These are phyloP conservation scores for Morpho deidamia DNA, from an alignment of 2,888 invertebrate species.

Conservation along the genomic window DNA sequence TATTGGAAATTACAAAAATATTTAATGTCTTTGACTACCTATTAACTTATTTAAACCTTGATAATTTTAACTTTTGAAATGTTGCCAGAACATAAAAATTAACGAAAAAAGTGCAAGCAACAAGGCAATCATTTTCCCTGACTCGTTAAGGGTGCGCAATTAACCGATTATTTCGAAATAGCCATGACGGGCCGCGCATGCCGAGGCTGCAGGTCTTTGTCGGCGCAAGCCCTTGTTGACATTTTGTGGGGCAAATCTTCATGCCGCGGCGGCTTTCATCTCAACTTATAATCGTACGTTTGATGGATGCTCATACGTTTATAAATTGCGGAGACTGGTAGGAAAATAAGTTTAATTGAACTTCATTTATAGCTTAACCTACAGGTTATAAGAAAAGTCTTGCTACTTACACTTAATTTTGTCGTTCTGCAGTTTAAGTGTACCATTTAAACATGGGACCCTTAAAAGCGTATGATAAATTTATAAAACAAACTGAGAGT, in stretches of 20 bases:
- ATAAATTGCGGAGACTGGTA: conserved; percentile 26
- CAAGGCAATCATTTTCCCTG: conserved; percentile 30
- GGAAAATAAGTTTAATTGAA: conserved; percentile 22
- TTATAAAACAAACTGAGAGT: too few relatives aligned
- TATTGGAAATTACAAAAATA: too few relatives aligned
- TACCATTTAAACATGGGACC: too few relatives aligned
- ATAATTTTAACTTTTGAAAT: conserved; percentile 14
- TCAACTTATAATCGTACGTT: conserved; percentile 58
- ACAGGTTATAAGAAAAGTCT: too few relatives aligned
- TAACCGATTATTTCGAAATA: conserved; percentile 62
- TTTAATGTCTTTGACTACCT: too few relatives aligned
- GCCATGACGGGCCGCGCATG: conserved; percentile 52
- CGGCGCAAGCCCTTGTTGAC: conserved; percentile 62
- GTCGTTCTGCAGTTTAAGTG: too few relatives aligned
- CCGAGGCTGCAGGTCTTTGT: conserved; percentile 54
- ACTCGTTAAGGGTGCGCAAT: conserved; percentile 57
- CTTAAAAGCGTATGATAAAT: too few relatives aligned
- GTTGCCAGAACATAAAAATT: conserved; percentile 19
- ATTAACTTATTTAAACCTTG: too few relatives aligned
- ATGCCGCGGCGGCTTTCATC: conserved; percentile 71
- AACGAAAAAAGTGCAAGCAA: conserved; percentile 25
- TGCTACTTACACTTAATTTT: too few relatives aligned
- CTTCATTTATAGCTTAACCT: background rate
- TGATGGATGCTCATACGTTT: conserved; percentile 34
- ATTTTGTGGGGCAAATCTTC: conserved; percentile 75